A percentile compares a stretch with the other conserved stretches of the same genome.
Evolutionary conservation across 2,113 vertebrate genomes (phyloP).

Genomic region (Clarias batrachus): DNA sequence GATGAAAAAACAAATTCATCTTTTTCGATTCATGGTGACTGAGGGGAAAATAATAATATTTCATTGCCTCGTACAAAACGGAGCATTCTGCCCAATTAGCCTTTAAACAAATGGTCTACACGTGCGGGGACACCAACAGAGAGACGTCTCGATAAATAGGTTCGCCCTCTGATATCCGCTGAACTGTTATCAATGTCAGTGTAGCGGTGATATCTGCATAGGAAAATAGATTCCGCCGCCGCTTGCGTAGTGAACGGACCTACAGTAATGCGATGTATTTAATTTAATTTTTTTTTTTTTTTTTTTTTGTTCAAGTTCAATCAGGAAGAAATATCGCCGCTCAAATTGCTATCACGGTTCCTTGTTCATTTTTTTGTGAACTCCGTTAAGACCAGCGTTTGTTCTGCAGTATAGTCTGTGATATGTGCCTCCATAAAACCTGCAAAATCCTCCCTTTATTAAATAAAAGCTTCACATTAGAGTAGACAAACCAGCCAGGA

Average conservation of each 20-base stretch:
- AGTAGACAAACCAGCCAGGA: constrained; percentile 38
- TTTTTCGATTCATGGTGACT: constrained; percentile 27
- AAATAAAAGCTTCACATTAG: constrained; percentile 60
- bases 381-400: constrained; percentile 17
- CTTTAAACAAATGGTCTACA: constrained; percentile 42
- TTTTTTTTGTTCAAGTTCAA: neutral
- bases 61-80: constrained; percentile 13
- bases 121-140: constrained; percentile 16
- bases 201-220: constrained; percentile 7
- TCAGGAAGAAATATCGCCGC: neutral
- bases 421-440: constrained; percentile 45
- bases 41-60: constrained; percentile 37
- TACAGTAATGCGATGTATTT: no score
- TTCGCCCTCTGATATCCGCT: constrained; percentile 15
- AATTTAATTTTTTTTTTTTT: no score
- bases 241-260: neutral
- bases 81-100: constrained; percentile 38
- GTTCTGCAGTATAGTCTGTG: constrained; percentile 26
- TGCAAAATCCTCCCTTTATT: constrained; percentile 43
- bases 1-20: constrained; percentile 48
- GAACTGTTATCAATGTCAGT: constrained; percentile 16
- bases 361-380: neutral
- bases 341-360: neutral
- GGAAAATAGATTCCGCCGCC: neutral
- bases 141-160: constrained; percentile 35